phyloP scores from a whole-genome alignment of 2,888 invertebrate genomes.

The Dermolepida albohirtum region DNA sequence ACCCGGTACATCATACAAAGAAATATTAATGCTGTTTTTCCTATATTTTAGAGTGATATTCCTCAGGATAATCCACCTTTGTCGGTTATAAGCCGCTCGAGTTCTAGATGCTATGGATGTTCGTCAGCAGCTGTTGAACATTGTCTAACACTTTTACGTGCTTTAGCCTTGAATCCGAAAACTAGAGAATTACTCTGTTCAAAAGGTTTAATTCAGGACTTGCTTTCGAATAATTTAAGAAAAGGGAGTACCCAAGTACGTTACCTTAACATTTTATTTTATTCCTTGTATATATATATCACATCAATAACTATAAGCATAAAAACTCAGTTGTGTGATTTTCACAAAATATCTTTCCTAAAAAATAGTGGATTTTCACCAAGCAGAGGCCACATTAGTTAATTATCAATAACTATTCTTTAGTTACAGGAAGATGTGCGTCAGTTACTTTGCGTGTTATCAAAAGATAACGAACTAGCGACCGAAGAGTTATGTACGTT shows the following conservation, averaged over 20 bases:
- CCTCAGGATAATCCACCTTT: slow-evolving; percentile 30
- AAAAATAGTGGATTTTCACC: too few species aligned
- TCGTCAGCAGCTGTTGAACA: slow-evolving; percentile 93
- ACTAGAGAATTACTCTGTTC: slow-evolving; percentile 82
- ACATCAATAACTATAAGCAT: too few species aligned
- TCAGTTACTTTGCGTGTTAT: slow-evolving; percentile 87
- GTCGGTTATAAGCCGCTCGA: slow-evolving; percentile 41
- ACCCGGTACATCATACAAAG: too few species aligned
- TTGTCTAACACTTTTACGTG: slow-evolving; percentile 90
- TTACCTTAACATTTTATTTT: too few species aligned
- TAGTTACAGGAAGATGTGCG: slow-evolving; percentile 90
- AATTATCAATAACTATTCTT: slow-evolving; percentile 7
- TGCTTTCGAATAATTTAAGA: slow-evolving; percentile 90
- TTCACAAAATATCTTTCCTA: too few species aligned
- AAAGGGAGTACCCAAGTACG: slow-evolving; percentile 81
- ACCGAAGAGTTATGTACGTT: slow-evolving; percentile 87
- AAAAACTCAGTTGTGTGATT: too few species aligned
- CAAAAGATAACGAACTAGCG: slow-evolving; percentile 85
- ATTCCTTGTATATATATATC: slow-evolving; percentile 16
- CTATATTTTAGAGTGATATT: slow-evolving; percentile 21
- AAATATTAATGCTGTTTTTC: not conserved
- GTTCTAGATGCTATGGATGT: slow-evolving; percentile 81
- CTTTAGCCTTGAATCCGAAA: slow-evolving; percentile 83
- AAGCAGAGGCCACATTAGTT: too few species aligned
- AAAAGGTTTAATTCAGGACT: slow-evolving; percentile 88